phyloP scores from a whole-genome alignment of 2,888 invertebrate genomes.

The Anagyrus pseudococci region DNA sequence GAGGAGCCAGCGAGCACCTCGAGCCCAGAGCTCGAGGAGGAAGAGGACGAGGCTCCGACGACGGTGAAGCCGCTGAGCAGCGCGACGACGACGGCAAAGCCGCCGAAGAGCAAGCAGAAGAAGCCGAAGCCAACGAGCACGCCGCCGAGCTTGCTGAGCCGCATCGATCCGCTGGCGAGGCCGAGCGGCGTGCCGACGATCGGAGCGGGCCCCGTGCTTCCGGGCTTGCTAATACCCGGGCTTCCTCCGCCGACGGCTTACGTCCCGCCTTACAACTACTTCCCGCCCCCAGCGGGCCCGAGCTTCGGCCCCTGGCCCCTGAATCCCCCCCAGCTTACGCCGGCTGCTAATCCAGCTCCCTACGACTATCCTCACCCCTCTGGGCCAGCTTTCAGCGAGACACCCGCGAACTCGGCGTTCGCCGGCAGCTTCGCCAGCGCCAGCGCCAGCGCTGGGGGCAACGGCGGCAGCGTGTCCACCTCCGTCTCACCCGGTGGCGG shows the following conservation, averaged over 20 bases:
- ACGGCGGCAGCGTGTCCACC: constrained; percentile 28
- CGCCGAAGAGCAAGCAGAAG: constrained; percentile 11
- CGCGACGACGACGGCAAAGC: not conserved
- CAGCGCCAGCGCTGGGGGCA: constrained; percentile 38
- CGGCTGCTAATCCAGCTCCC: not conserved
- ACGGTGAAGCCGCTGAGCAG: not conserved
- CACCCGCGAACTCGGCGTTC: constrained; percentile 14
- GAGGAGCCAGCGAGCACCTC: not conserved
- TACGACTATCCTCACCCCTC: constrained; percentile 32
- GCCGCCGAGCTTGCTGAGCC: not conserved
- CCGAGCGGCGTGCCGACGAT: not conserved
- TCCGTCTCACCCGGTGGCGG: constrained; percentile 21
- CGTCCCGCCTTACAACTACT: constrained; percentile 1
- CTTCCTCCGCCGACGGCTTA: constrained; percentile 34
- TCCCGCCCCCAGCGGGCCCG: constrained; percentile 7
- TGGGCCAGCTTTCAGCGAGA: constrained; percentile 37
- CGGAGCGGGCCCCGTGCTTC: not conserved
- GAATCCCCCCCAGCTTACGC: not conserved
- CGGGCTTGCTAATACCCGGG: constrained; percentile 10
- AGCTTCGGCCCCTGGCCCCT: constrained; percentile 17
- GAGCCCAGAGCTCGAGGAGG: constrained; percentile 1
- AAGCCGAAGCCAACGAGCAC: not conserved
- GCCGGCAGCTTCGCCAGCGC: constrained; percentile 41
- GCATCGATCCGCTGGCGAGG: not conserved
- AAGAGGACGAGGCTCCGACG: not conserved